Base-by-base conservation (phyloP, 2,797 vertebrate genomes). In the Threskiornis aethiopicus region DNA sequence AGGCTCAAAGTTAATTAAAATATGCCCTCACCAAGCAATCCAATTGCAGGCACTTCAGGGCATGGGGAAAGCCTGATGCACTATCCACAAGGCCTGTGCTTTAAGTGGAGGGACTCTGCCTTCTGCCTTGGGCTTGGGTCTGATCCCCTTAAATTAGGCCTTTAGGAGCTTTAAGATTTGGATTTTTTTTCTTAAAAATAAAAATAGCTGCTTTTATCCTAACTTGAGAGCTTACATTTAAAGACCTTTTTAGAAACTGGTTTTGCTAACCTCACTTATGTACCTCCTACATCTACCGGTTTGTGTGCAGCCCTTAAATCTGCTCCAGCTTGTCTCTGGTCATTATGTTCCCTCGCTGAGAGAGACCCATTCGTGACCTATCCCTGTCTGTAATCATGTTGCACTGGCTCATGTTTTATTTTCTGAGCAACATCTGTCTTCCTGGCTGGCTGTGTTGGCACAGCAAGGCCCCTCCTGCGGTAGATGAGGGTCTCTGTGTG, bases 1-100 rank as follows among this genome's bases (percentile, higher is more conserved):
- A 79, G 47, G 57, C 65, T 86, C 66, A 62, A 75, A 87, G 90
- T 91, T 94, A 89, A 89, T 94, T 90, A 93, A 83, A 85, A 78
- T 59, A 62, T 33, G 18, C 31, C 20, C 54, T 80, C 57, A 58
- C 11, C 9, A 42, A 92, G 59, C 33, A 91, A 69, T 94, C 61
- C 39, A 71, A 28, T n/a, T 72, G 42, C 62, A 93, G 39, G 17
- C 54, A 33, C 49, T 83, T 41, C 16, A 69, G 46, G 76, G 79
- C 54, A n/a, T 0, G 4, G 6, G 37, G 8, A 54, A 79, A 83
- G 26, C 59, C 65, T 52, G 47, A 49, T 52, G 75, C 41, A 13
- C 24, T 39, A 13, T 20, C 22, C 66, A 41, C 51, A 49, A 57
- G 64, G 24, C 5, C 28, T 13, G 33, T 24, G 20, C 49, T 77